Conservation (phyloP, 1,140 invertebrate species). For the Pemphigus obesinymphae region DNA sequence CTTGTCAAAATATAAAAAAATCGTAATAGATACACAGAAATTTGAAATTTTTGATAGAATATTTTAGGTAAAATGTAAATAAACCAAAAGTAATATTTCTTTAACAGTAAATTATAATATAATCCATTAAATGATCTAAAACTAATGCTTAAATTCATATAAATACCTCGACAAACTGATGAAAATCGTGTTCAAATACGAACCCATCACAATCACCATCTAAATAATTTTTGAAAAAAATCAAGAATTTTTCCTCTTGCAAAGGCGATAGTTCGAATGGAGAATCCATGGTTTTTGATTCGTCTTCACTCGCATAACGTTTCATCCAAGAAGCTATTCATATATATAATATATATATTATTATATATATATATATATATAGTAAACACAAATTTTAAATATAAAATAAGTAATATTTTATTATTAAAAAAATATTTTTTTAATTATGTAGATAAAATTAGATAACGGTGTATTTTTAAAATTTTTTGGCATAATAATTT, state of each 20-base stretch:
- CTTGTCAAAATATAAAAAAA: no score
- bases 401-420: background rate
- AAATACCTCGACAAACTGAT: conserved; percentile 63
- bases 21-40: no score
- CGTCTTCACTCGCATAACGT: conserved; percentile 59
- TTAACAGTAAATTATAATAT: background rate
- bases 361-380: no score
- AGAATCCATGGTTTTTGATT: conserved; percentile 53
- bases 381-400: conserved; percentile 45
- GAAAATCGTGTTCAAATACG: conserved; percentile 64
- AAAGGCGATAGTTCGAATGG: conserved; percentile 56
- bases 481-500: background rate
- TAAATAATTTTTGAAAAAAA: conserved; percentile 64
- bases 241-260: conserved; percentile 63
- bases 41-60: no score
- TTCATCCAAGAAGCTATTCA: conserved; percentile 68
- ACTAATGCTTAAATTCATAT: background rate
- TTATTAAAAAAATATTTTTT: background rate
- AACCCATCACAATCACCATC: conserved; percentile 67
- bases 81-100: no score
- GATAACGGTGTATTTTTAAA: background rate
- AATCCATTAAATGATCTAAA: background rate
- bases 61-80: no score
- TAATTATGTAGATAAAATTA: background rate
- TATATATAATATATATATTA: no score